Base-by-base conservation (phyloP, 2,888 invertebrate genomes). In the Tinea pellionella region DNA sequence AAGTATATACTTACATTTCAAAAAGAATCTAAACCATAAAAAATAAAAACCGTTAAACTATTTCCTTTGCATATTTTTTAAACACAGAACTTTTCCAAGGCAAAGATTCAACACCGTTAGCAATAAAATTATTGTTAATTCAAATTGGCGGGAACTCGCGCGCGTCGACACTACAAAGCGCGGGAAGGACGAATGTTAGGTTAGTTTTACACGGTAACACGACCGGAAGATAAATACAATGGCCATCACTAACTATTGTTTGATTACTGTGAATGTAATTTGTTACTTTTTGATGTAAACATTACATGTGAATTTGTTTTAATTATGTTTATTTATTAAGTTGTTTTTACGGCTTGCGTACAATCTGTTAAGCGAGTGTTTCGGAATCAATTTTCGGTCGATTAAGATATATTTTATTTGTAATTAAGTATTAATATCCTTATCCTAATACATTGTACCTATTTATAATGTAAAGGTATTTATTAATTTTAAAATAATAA, bases 141-240 rank as follows among this genome's bases (percentile, higher is more conserved):
- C 18, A 57, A 57, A 32, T 57, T 57, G 32, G 57, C 57, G 57
- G 32, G 18, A 59, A 59, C 30, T 59, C 18, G 30, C 62, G 60
- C 60, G 67, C 71, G 66, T 67, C 65, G 68, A 67, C 70, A 66
- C 59, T 66, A 66, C 65, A 66, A 64, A 69, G 71, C 71, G 66
- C 76, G 62, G 64, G 43, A 64, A 69, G 51, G 51, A 24, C 59
- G 6, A 59, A 59, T 59, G 59, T 59, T 29, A 24, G 16, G 47
- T 47, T 47, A 47, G 15, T 2, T 15, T 47, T 15, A 47, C 8
- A 15, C 15, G 15, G 15, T 37, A 41, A 19, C 7, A 4, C 55
- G 24, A 55, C 55, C 55, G 55, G 55, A 55, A 55, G 4, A 55
- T 29, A 2, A 19, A 2, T 3, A 19, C 18, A 18, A 55, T 19